Base-by-base conservation (phyloP, 2,888 invertebrate species). In the Cephus spinipes region DNA sequence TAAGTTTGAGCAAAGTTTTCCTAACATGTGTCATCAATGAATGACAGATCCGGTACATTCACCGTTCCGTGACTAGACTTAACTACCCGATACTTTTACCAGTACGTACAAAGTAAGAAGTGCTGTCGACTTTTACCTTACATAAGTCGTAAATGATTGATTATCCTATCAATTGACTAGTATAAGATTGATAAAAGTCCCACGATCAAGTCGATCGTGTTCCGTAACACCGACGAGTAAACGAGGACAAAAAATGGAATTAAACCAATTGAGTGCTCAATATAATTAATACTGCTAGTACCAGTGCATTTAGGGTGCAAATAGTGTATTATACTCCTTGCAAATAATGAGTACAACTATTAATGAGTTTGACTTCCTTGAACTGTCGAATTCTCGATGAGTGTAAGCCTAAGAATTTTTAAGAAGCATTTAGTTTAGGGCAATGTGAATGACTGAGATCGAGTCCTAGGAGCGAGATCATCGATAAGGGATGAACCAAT, bases 131-230 rank as follows among this genome's bases (percentile, higher is more conserved):
- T 71, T 33, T 33, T 71, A 12, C 1, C 71, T 31, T 71, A 31
- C 71, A 33, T 71, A 32, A 71, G 71, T 71, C 33, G 32, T 23
- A 71, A 71, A 71, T 23, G 31, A 71, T 71, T 71, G 71, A 31
- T 71, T 71, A 85, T 82, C 78, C 85, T 87, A 87, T 85, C 84
- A 87, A 88, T 88, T 89, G 89, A 89, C 89, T 89, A 89, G 88
- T 82, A 85, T 85, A 86, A 87, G 79, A 78, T 82, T 80, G 83
- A 81, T 82, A 76, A 77, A 36, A 36, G 40, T 78, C 77, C 80
- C 73, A 68, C 73, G 71, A 71, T 73, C 77, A 76, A 55, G 23
- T 55, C 55, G 55, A 55, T 55, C 55, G 55, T 55, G 23, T 55
- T 55, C 15, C 55, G 55, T 55, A 55, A 55, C 55, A 55, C 55